Evolutionary conservation across 2,888 invertebrate species (phyloP).

Genomic region (Microctonus aethiopoides): DNA sequence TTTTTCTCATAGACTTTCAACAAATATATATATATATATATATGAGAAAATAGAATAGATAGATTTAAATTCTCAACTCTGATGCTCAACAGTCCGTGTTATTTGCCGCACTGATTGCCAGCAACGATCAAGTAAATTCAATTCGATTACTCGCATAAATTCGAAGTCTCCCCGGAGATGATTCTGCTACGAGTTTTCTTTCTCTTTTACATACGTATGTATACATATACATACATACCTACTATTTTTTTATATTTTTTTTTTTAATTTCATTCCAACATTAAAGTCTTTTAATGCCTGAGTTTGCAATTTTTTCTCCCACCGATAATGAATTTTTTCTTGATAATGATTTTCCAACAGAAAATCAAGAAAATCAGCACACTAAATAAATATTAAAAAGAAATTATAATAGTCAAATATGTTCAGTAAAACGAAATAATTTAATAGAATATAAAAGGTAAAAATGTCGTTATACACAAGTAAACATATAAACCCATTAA

Average conservation of each 20-base stretch:
- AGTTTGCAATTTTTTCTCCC: background rate
- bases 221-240: no score
- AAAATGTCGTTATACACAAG: background rate
- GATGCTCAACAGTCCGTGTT: conserved; percentile 35
- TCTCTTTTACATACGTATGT: background rate
- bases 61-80: conserved; percentile 29
- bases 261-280: background rate
- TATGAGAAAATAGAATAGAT: background rate
- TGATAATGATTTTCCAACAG: no score
- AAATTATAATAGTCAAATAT: no score
- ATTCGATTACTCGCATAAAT: conserved; percentile 38
- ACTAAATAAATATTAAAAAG: no score
- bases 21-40: background rate
- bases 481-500: background rate
- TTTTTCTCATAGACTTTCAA: background rate
- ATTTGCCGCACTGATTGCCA: conserved; percentile 42
- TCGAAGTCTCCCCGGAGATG: conserved; percentile 6
- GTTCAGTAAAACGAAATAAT: no score
- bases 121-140: conserved; percentile 43
- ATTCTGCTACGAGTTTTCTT: conserved; percentile 11
- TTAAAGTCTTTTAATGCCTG: background rate
- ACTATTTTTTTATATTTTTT: background rate
- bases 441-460: background rate
- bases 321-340: background rate
- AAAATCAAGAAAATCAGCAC: no score